phyloP scores from a whole-genome alignment of 2,113 vertebrate genomes.

The Variabilichromis moorii region DNA sequence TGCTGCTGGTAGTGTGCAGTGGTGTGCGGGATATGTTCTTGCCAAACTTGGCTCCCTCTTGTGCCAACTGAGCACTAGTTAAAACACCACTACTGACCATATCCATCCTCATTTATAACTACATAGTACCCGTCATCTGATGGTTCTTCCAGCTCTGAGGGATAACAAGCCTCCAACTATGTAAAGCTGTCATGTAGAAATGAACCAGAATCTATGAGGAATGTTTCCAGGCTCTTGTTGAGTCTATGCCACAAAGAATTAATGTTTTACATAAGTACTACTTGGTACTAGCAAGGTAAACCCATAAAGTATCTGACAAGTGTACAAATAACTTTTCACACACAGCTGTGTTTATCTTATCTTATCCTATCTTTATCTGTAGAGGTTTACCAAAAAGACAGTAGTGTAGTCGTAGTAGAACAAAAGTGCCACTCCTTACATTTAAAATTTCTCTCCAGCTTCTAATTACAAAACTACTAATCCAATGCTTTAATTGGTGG shows the following conservation, averaged over 20 bases:
- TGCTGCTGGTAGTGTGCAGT: neutral
- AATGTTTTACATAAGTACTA: neutral
- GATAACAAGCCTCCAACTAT: neutral
- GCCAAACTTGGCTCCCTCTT: neutral
- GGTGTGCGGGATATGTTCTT: neutral
- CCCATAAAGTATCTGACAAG: neutral
- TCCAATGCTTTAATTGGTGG: neutral
- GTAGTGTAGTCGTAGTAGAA: neutral
- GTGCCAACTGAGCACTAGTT: neutral
- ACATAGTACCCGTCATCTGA: accelerated
- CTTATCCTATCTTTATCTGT: neutral
- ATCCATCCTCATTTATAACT: neutral
- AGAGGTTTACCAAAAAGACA: neutral
- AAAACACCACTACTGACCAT: neutral
- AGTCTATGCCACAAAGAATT: neutral
- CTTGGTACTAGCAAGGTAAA: neutral
- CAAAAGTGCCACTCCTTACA: neutral
- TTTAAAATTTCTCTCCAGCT: neutral
- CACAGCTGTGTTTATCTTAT: neutral
- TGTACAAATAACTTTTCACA: neutral
- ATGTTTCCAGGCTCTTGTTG: neutral
- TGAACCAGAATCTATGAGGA: neutral
- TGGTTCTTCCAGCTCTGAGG: neutral
- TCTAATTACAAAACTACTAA: neutral
- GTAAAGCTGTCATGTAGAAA: neutral